These are phyloP conservation scores for Hipposideros armiger DNA, from an alignment of 2,113 vertebrate species.

Conservation along the genomic window DNA sequence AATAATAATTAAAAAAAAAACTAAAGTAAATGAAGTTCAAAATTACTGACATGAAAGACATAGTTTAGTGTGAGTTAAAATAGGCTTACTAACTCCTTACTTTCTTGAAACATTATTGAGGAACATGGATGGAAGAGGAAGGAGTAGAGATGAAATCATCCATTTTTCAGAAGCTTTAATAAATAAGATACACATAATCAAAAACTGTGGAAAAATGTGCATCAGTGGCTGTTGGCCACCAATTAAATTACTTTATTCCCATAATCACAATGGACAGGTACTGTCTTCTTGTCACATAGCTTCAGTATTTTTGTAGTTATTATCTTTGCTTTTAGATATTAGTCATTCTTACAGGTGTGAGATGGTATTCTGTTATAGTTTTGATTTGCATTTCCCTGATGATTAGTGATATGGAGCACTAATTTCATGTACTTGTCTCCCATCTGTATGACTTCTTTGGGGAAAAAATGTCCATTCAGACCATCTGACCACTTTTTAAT, in stretches of 20 bases:
- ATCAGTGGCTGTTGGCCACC: background rate
- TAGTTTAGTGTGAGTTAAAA: background rate
- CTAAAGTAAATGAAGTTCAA: background rate
- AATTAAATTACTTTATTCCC: background rate
- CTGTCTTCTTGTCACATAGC: background rate
- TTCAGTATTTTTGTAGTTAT: background rate
- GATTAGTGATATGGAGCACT: background rate
- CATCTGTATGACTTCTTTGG: background rate
- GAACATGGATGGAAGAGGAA: background rate
- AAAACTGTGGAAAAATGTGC: background rate
- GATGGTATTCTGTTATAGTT: background rate
- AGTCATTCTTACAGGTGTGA: background rate
- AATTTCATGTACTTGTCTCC: background rate
- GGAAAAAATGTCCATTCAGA: background rate
- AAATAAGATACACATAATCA: background rate
- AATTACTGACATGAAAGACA: background rate
- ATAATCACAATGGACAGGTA: background rate
- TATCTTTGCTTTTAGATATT: no score
- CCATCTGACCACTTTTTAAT: background rate
- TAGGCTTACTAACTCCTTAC: background rate
- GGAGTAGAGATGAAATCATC: background rate
- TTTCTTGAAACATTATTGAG: background rate
- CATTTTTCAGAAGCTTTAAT: background rate
- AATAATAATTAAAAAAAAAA: background rate
- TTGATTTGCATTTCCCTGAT: background rate